A percentile compares a stretch with the other conserved stretches of the same genome.
Conservation (phyloP, 2,113 vertebrate genomes). For the Laticauda colubrina region DNA sequence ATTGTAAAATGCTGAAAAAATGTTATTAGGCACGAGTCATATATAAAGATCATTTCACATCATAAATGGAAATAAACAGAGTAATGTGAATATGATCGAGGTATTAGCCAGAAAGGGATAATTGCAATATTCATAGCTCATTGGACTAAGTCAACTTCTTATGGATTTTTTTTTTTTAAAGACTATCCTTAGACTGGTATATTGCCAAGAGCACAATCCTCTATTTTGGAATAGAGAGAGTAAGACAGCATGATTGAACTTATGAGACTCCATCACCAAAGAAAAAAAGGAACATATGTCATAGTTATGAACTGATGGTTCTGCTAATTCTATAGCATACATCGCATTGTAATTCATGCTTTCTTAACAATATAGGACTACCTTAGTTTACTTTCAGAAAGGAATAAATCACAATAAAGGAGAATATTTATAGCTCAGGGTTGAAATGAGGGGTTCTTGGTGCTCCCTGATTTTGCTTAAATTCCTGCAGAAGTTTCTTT, state of each 20-base stretch:
- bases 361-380: background rate
- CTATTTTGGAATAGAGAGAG: background rate
- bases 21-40: slow-evolving; percentile 58
- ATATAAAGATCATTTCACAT: slow-evolving; percentile 52
- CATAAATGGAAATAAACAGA: slow-evolving; percentile 39
- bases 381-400: background rate
- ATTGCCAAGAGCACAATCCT: background rate
- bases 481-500: too few relatives aligned
- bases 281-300: background rate
- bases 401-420: background rate
- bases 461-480: too few relatives aligned
- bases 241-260: too few relatives aligned
- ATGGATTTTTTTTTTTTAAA: background rate
- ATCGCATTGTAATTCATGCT: background rate
- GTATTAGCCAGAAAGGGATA: slow-evolving; percentile 38
- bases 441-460: too few relatives aligned
- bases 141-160: background rate
- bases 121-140: slow-evolving; percentile 30
- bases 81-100: slow-evolving; percentile 34
- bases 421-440: too few relatives aligned
- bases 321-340: background rate
- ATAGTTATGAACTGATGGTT: too few relatives aligned
- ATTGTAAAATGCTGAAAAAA: slow-evolving; percentile 51
- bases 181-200: background rate
- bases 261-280: background rate